Conservation (phyloP, 2,888 invertebrate species). For the Ephialtes manifestator region DNA sequence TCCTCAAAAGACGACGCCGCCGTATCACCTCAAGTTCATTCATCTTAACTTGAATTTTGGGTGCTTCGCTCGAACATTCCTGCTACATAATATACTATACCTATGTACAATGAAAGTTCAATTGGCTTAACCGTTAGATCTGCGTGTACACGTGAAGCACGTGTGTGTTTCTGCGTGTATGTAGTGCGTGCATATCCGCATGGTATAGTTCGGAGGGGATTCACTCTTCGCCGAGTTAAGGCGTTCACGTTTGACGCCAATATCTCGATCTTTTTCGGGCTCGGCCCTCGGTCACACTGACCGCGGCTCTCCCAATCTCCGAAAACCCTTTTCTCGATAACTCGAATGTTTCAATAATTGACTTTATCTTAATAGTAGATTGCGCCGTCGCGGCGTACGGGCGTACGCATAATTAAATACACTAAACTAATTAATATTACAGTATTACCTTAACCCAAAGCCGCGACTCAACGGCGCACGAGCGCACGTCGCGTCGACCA, state of each 20-base stretch:
- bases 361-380: constrained; percentile 81
- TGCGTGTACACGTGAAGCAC: constrained; percentile 41
- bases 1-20: constrained; percentile 20
- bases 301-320: constrained; percentile 31
- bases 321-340: constrained; percentile 48
- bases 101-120: constrained; percentile 78
- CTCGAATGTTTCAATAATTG: constrained; percentile 78
- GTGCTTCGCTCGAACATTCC: constrained; percentile 73
- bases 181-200: constrained; percentile 47
- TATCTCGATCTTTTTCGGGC: constrained; percentile 27
- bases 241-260: constrained; percentile 53
- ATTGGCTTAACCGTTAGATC: constrained; percentile 64
- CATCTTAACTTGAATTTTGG: constrained; percentile 70
- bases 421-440: constrained; percentile 73
- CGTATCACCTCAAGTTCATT: constrained; percentile 50
- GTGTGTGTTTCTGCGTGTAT: constrained; percentile 53
- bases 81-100: constrained; percentile 70
- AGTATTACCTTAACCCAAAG: constrained; percentile 67
- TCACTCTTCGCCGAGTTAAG: constrained; percentile 58
- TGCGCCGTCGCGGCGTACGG: constrained; percentile 73
- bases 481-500: constrained; percentile 46
- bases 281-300: constrained; percentile 35
- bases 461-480: constrained; percentile 59
- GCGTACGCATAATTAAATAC: constrained; percentile 75
- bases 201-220: constrained; percentile 72